phyloP scores from a whole-genome alignment of 1,140 invertebrate species.

The Cydia splendana region DNA sequence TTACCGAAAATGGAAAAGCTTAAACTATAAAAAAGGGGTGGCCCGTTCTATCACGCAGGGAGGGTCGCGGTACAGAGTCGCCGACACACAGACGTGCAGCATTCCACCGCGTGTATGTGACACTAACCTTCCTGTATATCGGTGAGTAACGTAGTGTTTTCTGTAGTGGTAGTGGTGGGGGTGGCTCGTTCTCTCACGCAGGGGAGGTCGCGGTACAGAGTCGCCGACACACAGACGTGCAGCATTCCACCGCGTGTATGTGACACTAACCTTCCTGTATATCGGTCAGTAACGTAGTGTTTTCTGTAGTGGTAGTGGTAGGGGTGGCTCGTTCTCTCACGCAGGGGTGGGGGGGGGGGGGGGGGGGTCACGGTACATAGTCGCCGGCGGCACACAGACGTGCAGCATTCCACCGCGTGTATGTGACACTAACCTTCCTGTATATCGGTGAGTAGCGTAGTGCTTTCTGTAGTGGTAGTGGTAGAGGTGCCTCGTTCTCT shows the following conservation, averaged over 20 bases:
- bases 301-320: slow-evolving; percentile 68
- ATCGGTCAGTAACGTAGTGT: slow-evolving; percentile 63
- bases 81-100: slow-evolving; percentile 87
- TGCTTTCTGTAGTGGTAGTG: slow-evolving; percentile 69
- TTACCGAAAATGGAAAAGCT: too few relatives aligned
- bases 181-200: slow-evolving; percentile 33
- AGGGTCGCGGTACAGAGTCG: slow-evolving; percentile 83
- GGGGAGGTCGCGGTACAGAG: slow-evolving; percentile 81
- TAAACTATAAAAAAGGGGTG: too few relatives aligned
- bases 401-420: slow-evolving; percentile 87
- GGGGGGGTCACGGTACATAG: slow-evolving; percentile 81
- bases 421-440: slow-evolving; percentile 47
- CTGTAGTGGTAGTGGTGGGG: slow-evolving; percentile 65
- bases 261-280: slow-evolving; percentile 52
- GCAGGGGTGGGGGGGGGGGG: slow-evolving; percentile 50
- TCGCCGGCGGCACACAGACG: slow-evolving; percentile 86
- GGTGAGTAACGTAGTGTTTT: slow-evolving; percentile 63
- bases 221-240: slow-evolving; percentile 88
- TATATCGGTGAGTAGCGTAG: slow-evolving; percentile 62
- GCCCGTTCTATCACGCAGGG: slow-evolving; percentile 29
- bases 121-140: slow-evolving; percentile 54
- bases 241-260: slow-evolving; percentile 84
- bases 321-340: slow-evolving; percentile 39
- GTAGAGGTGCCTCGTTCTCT: slow-evolving; percentile 40
- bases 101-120: too few relatives aligned